Evolutionary conservation across 2,888 invertebrate species (phyloP), one percentile per base, ranked within the genome.

Genomic region (Julus scandinavius): DNA sequence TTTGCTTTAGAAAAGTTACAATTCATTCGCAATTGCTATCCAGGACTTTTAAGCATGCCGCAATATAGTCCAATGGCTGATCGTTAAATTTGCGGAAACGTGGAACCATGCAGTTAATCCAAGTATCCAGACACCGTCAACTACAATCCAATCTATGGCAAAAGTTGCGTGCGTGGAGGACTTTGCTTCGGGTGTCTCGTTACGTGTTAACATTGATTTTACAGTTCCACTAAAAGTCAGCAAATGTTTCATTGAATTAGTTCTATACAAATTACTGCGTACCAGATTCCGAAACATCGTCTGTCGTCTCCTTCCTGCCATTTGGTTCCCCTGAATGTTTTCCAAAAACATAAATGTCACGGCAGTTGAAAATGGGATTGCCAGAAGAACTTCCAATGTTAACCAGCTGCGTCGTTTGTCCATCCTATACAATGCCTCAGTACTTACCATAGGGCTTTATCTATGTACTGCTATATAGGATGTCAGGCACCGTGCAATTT

Each of bases 191-290:
- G 17, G 54, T 54, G 54, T 54, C 54, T 54, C 54, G 54, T 54
- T 54, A 7, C 54, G 54, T 54, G 54, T 54, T 54, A 54, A 54
- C 54, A 54, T 54, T 54, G 54, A 54, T 54, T 54, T 54, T 54
- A 54, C 54, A 54, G 54, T 54, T 54, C 13, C 54, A 54, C 54
- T 54, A 54, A 54, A 54, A 54, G 54, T 54, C 54, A 54, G 13
- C 54, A 54, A 54, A 54, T 54, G 54, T 54, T 54, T 54, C 54
- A 54, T 54, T 54, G 54, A 54, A 54, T 54, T 54, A 54, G 54
- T 54, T 13, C 54, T 54, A 54, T 54, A 54, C 54, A 54, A 54
- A 54, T 54, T 54, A 54, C 54, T 15, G 54, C 54, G 54, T 13
- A 54, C 54, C 17, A 54, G 54, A 54, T 54, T 54, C 54, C 54